Conservation (phyloP, 2,888 invertebrate species). For the Tineola bisselliella region DNA sequence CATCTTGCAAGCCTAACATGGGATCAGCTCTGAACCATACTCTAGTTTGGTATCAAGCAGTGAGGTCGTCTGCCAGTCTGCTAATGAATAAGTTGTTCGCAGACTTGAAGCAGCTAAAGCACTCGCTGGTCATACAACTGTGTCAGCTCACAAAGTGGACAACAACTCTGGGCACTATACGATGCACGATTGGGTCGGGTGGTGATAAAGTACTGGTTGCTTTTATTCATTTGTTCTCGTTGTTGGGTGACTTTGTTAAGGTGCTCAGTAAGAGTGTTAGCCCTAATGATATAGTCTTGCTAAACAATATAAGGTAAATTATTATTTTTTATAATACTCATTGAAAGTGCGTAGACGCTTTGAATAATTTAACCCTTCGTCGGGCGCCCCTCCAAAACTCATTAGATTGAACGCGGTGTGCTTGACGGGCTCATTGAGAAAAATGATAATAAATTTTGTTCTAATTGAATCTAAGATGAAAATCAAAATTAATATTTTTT, state of each 20-base stretch:
- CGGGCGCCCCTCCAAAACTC: no score
- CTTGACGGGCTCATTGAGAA: no score
- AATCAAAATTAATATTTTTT: no score
- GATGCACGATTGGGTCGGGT: constrained; percentile 36
- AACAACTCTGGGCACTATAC: constrained; percentile 24
- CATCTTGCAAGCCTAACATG: no score
- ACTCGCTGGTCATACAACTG: constrained; percentile 35
- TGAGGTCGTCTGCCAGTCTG: no score
- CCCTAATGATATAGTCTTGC: neutral
- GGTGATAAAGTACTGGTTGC: constrained; percentile 33
- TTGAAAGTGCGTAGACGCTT: neutral
- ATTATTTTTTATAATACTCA: neutral
- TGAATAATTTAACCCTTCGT: no score
- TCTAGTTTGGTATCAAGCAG: neutral
- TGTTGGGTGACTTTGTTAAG: constrained; percentile 29
- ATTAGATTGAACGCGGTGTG: no score
- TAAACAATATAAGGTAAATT: constrained; percentile 7
- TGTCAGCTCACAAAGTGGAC: constrained; percentile 37
- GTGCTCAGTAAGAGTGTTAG: constrained; percentile 22
- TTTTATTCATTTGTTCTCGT: constrained; percentile 33
- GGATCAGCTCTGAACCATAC: neutral
- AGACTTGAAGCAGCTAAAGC: constrained; percentile 44
- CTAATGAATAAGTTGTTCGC: constrained; percentile 17
- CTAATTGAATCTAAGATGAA: no score
- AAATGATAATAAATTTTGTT: no score